phyloP scores from a whole-genome alignment of 2,113 vertebrate species.

The Atherinomorus stipes region DNA sequence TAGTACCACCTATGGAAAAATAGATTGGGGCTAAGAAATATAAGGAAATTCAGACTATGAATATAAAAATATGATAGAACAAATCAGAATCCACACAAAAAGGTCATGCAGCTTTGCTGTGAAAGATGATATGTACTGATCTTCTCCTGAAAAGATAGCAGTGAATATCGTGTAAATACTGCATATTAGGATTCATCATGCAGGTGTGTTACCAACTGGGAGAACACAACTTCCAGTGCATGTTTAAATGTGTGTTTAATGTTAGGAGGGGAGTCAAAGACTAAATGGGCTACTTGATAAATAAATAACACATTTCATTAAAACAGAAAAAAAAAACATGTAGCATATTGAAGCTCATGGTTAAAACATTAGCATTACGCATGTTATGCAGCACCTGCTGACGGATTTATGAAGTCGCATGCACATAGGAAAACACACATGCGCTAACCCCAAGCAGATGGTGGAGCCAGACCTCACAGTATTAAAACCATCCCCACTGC shows the following conservation, averaged over 20 bases:
- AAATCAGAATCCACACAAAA: not conserved
- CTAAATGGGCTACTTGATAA: not conserved
- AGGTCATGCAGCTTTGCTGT: not conserved
- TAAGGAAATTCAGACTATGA: not conserved
- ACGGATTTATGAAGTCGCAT: constrained; percentile 35
- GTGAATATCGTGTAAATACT: no score
- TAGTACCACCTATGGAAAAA: no score
- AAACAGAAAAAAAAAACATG: constrained; percentile 10
- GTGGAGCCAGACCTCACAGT: constrained; percentile 63
- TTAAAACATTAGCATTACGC: constrained; percentile 27
- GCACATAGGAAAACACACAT: constrained; percentile 44
- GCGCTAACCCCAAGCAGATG: constrained; percentile 68
- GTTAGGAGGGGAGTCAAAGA: not conserved
- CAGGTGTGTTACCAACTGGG: not conserved
- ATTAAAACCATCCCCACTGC: constrained; percentile 54
- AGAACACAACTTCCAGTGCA: not conserved
- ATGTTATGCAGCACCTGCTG: constrained; percentile 51
- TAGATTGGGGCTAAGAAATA: not conserved
- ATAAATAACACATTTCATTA: not conserved
- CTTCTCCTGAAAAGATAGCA: not conserved
- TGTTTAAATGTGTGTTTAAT: not conserved
- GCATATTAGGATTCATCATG: no score
- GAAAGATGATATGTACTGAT: no score
- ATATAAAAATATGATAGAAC: not conserved
- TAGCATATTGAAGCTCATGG: constrained; percentile 17